These are phyloP conservation scores for Telmatochromis brichardi DNA, from an alignment of 2,113 vertebrate genomes.

Conservation along the genomic window DNA sequence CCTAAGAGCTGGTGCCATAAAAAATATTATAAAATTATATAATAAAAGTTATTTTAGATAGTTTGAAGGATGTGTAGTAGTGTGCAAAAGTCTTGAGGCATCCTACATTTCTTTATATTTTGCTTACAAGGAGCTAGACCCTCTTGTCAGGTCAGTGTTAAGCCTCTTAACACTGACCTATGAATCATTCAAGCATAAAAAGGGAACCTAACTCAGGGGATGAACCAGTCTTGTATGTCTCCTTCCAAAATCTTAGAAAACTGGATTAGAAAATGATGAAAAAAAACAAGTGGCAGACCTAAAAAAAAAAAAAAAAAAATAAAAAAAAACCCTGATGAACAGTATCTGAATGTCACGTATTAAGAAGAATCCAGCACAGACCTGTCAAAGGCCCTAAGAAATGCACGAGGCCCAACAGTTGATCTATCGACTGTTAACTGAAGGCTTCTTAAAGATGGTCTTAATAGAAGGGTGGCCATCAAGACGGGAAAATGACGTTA, in stretches of 20 bases:
- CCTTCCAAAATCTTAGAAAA: neutral
- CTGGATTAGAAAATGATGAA: neutral
- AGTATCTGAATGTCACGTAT: neutral
- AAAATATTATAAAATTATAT: neutral
- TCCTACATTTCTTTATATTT: neutral
- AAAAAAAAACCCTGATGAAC: accelerated
- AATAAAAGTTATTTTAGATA: neutral
- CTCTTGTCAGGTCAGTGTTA: neutral
- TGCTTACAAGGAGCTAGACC: neutral
- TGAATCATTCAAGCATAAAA: neutral
- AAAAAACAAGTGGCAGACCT: neutral
- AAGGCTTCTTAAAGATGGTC: neutral
- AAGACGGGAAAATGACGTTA: neutral
- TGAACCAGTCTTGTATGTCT: neutral
- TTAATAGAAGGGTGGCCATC: neutral
- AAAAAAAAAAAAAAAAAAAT: accelerated
- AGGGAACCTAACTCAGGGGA: neutral
- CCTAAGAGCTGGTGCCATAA: neutral
- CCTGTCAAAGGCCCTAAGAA: neutral
- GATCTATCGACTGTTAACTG: neutral
- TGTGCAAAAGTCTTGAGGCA: neutral
- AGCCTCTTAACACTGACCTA: neutral
- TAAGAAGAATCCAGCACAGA: neutral
- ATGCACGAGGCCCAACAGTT: neutral
- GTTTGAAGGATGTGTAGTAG: neutral